phyloP scores from a whole-genome alignment of 2,888 invertebrate species.

The Apotomis betuletana region DNA sequence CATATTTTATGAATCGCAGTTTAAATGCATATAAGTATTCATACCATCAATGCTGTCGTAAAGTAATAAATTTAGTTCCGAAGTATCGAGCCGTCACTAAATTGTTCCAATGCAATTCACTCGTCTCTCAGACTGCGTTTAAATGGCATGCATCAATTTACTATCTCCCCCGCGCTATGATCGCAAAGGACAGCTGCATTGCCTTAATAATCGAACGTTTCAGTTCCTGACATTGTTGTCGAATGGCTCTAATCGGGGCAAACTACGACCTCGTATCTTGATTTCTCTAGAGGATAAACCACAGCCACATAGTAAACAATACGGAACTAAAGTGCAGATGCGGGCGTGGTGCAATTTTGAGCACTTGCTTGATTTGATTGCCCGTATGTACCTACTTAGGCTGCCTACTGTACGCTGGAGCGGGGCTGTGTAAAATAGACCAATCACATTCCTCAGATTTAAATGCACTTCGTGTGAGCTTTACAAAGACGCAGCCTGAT shows the following conservation, averaged over 20 bases:
- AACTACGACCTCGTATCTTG: constrained; percentile 29
- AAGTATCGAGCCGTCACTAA: constrained; percentile 1
- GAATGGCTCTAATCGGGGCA: constrained; percentile 24
- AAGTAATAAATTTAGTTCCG: not conserved
- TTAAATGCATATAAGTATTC: no score
- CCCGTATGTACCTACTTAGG: not conserved
- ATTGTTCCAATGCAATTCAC: constrained; percentile 29
- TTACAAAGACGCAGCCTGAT: no score
- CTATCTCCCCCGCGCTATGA: constrained; percentile 15
- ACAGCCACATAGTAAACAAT: constrained; percentile 18
- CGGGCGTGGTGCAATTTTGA: constrained; percentile 27
- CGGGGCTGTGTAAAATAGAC: no score
- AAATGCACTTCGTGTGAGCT: no score
- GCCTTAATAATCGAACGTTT: constrained; percentile 35
- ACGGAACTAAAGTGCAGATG: constrained; percentile 27
- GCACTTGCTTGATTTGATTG: constrained; percentile 34
- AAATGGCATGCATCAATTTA: constrained; percentile 16
- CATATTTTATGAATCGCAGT: no score
- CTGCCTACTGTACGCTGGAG: not conserved
- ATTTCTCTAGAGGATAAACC: constrained; percentile 37
- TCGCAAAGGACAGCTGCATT: constrained; percentile 23
- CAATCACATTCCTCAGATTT: no score
- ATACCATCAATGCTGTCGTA: not conserved
- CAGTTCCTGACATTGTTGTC: constrained; percentile 22
- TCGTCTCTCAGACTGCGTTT: constrained; percentile 6